Evolutionary conservation across 2,888 invertebrate genomes (phyloP).

Genomic region (Lasioglossum calceatum): DNA sequence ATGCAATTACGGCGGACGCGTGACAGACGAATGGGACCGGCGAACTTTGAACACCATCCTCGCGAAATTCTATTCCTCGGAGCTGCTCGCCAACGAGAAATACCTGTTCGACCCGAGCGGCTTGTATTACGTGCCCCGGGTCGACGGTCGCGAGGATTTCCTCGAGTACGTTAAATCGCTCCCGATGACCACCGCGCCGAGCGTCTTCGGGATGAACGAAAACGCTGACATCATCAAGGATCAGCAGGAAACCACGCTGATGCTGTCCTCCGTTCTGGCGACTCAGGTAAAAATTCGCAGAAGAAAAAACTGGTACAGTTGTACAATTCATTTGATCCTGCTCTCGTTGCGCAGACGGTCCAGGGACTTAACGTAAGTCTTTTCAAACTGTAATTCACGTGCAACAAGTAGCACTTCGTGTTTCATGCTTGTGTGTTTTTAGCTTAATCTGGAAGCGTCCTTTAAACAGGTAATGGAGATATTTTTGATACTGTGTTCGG

Average conservation of each 20-base stretch:
- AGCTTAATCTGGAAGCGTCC: constrained; percentile 22
- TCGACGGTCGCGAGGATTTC: constrained; percentile 90
- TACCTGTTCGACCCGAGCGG: constrained; percentile 84
- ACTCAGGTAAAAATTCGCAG: constrained; percentile 87
- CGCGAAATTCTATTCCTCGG: constrained; percentile 91
- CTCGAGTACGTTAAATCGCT: constrained; percentile 89
- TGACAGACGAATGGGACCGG: constrained; percentile 98
- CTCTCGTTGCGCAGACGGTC: neutral
- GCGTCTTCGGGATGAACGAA: constrained; percentile 95
- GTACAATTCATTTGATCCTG: neutral
- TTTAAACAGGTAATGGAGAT: constrained; percentile 44
- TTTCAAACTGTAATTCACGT: no score
- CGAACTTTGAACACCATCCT: constrained; percentile 94
- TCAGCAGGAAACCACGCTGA: constrained; percentile 92
- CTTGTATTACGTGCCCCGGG: constrained; percentile 90
- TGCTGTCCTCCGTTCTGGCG: constrained; percentile 90
- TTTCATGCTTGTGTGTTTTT: constrained; percentile 17
- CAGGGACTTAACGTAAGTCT: constrained; percentile 40
- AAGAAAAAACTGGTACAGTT: rapidly evolving
- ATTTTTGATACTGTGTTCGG: neutral
- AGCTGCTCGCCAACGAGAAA: constrained; percentile 87
- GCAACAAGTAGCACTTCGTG: neutral
- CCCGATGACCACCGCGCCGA: constrained; percentile 92
- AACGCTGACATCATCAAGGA: constrained; percentile 97
- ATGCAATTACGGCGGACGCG: constrained; percentile 98